phyloP scores from a whole-genome alignment of 2,113 vertebrate genomes.

The Panthera leo region DNA sequence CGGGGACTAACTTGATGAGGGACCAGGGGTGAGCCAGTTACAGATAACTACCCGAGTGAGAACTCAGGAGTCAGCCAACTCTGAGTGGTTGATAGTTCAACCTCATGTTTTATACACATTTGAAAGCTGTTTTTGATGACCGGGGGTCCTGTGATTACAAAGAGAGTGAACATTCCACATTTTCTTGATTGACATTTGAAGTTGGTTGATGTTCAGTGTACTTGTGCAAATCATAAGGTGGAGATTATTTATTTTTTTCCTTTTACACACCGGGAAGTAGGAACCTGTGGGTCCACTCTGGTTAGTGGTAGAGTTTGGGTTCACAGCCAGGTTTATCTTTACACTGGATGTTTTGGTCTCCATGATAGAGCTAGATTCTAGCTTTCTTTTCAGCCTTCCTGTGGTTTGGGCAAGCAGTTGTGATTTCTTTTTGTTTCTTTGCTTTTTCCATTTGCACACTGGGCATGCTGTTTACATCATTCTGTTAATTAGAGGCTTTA shows the following conservation, averaged over 20 bases:
- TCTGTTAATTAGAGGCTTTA: conserved; percentile 9
- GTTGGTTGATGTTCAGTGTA: not conserved
- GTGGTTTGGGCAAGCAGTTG: not conserved
- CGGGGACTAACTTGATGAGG: not conserved
- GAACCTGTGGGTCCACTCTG: not conserved
- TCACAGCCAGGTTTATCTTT: conserved; percentile 7
- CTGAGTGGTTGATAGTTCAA: not conserved
- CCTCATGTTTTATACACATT: not conserved
- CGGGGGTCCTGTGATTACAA: not conserved
- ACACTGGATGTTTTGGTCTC: not conserved
- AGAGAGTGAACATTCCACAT: not conserved
- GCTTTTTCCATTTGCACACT: not conserved
- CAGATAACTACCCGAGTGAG: not conserved
- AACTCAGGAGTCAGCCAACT: not conserved
- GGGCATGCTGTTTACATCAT: not conserved
- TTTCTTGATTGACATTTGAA: not conserved
- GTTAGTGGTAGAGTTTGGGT: not conserved
- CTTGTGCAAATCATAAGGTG: not conserved
- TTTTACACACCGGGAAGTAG: not conserved
- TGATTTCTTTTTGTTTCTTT: conserved; percentile 30
- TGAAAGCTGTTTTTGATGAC: not conserved
- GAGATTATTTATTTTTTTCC: not conserved
- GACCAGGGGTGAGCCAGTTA: not conserved
- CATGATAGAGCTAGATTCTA: not conserved
- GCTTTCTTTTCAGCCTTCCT: conserved; percentile 18